Base-by-base conservation (phyloP, 53 echinoderm and acorn worm species). In the Apostichopus leukothele region DNA sequence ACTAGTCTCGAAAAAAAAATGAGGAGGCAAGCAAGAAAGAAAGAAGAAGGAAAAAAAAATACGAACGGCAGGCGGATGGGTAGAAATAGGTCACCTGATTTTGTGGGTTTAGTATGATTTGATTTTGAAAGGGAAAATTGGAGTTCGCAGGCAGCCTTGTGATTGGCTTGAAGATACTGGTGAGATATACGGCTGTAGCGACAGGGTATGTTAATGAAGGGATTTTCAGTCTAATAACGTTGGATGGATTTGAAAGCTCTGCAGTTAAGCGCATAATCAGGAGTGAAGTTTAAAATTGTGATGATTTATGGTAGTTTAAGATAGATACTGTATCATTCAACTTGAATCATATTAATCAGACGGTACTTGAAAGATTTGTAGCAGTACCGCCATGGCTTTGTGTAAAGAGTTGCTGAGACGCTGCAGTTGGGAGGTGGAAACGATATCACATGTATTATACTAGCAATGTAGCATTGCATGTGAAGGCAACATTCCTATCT, bases 71-170 rank as follows among this genome's bases (percentile, higher is more conserved):
- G 81, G 81, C 81, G 59, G 81, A 81, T 81, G 81, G 81, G 81
- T 81, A 81, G 60, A 81, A 81, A 81, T 81, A 81, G 81, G 81
- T 81, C 81, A 81, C 81, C 81, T 81, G 81, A 81, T 81, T 81
- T 81, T 25, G 22, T 18, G 81, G 81, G 81, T 81, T 81, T 81
- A 57, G 81, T 81, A 81, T 81, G 81, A 81, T 81, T 81, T 81
- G 81, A 81, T 81, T 81, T 81, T 81, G 81, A 81, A 81, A 57
- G 81, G 53, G 59, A 81, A 57, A 54, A 54, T 19, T 81, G 81
- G 55, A 59, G 81, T 21, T 39, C 9, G 81, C 81, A 54, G 81
- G 81, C 81, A 81, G 81, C 10, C 16, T 71, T 54, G 55, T 55
- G 81, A 81, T 81, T 81, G 81, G 81, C 18, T 52, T 13, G 60